Conservation (phyloP, 2,888 invertebrate species). For the Microctonus aethiopoides region DNA sequence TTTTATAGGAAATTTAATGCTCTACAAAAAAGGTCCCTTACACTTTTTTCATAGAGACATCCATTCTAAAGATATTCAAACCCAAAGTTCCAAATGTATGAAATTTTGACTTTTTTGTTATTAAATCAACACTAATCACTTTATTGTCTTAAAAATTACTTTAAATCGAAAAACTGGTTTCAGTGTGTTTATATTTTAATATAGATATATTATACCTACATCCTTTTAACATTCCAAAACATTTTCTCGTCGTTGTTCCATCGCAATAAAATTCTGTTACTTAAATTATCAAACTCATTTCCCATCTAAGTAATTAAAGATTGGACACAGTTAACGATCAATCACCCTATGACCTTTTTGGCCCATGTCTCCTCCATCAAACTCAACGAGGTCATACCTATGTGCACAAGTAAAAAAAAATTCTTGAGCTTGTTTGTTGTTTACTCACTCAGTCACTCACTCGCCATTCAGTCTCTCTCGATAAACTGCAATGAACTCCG, state of each 20-base stretch:
- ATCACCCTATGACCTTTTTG: not conserved
- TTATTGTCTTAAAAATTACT: no score
- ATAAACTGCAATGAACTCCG: not conserved
- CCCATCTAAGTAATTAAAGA: not conserved
- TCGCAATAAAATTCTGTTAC: not conserved
- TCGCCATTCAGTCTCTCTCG: not conserved
- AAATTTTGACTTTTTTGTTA: no score
- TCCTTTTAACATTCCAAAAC: not conserved
- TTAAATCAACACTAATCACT: no score
- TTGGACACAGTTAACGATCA: not conserved
- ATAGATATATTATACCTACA: no score
- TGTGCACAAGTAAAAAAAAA: not conserved
- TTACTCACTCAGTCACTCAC: not conserved
- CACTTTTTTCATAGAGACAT: no score
- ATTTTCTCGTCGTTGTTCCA: not conserved
- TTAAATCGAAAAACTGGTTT: no score
- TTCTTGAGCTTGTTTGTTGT: slow-evolving; percentile 7
- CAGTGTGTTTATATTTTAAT: no score
- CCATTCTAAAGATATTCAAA: no score
- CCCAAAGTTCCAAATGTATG: no score
- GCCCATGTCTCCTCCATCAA: not conserved
- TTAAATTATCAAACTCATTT: not conserved
- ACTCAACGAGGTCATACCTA: not conserved
- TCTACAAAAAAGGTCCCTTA: no score
- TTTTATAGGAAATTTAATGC: no score